Percentiles rank a stretch among this genome's conserved stretches.
Evolutionary conservation across 2,797 vertebrate species (phyloP).

Genomic region (Lophius americanus): DNA sequence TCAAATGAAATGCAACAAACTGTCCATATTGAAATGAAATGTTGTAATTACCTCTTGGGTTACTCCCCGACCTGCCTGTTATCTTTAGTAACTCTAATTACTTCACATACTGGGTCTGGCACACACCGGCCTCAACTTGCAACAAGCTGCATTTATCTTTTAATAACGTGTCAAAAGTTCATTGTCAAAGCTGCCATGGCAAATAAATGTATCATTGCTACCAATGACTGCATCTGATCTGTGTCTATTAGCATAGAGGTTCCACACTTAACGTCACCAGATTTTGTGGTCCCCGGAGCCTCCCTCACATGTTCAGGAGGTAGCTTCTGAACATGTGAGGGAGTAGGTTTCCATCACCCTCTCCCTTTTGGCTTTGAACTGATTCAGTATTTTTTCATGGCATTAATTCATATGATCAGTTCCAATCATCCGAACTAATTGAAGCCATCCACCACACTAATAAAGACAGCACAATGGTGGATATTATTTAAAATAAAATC

Average conservation of each 20-base stretch:
- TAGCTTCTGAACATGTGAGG: background rate
- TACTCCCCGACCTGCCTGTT: slow-evolving; percentile 40
- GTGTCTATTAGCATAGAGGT: slow-evolving; percentile 49
- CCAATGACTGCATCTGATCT: slow-evolving; percentile 54
- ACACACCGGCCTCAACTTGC: slow-evolving; percentile 27
- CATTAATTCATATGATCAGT: slow-evolving; percentile 17
- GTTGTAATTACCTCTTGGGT: slow-evolving; percentile 42
- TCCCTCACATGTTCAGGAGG: slow-evolving; percentile 22
- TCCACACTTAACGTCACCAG: slow-evolving; percentile 42
- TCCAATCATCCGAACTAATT: slow-evolving; percentile 2
- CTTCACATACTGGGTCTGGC: slow-evolving; percentile 25
- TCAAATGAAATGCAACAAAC: slow-evolving; percentile 30
- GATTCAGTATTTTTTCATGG: slow-evolving; percentile 6
- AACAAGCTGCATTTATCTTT: slow-evolving; percentile 45
- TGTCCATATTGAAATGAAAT: slow-evolving; percentile 17
- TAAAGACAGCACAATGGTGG: background rate
- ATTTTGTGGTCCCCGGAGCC: slow-evolving; percentile 21
- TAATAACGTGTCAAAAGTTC: slow-evolving; percentile 48
- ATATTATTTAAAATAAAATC: background rate
- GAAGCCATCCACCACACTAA: background rate
- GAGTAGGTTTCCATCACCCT: background rate
- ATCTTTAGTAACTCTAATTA: slow-evolving; percentile 47
- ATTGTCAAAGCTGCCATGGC: slow-evolving; percentile 39
- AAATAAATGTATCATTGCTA: slow-evolving; percentile 41
- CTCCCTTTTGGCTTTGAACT: slow-evolving; percentile 1